Percentiles rank a stretch among this genome's conserved stretches.
Conservation (phyloP, 2,888 invertebrate genomes). For the Lepidonotus clava region DNA sequence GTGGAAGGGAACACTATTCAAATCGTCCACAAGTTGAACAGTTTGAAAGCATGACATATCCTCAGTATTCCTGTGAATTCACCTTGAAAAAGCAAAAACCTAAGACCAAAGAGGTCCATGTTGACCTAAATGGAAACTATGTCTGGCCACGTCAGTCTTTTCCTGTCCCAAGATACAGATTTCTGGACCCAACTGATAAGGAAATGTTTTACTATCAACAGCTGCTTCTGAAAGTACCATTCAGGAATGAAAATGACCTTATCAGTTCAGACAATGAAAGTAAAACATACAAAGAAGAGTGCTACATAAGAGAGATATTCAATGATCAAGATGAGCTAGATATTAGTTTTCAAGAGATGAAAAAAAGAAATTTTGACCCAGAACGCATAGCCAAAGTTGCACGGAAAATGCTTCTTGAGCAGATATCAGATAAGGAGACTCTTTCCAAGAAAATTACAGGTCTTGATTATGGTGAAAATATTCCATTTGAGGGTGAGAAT, state of each 20-base stretch:
- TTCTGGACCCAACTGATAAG: not conserved
- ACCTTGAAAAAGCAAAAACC: not conserved
- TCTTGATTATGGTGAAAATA: not conserved
- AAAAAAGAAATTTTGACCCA: not conserved
- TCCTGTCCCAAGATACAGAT: not conserved
- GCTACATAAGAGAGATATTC: not conserved
- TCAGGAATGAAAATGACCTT: not conserved
- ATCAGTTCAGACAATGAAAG: not conserved
- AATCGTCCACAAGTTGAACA: not conserved
- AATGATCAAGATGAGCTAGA: not conserved
- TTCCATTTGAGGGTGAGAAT: not conserved
- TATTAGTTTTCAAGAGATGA: not conserved
- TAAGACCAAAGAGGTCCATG: not conserved
- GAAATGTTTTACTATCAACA: not conserved
- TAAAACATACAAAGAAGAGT: not conserved
- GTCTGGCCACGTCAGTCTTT: not conserved
- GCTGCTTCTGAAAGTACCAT: not conserved
- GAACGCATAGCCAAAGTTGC: not conserved
- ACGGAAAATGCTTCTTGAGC: not conserved
- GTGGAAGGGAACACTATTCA: not conserved
- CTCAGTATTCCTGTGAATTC: not conserved
- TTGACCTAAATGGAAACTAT: not conserved
- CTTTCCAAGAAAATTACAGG: not conserved
- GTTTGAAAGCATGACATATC: conserved; percentile 1
- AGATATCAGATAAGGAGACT: not conserved